Evolutionary conservation across 2,113 vertebrate genomes (phyloP).

Genomic region (Panthera tigris): DNA sequence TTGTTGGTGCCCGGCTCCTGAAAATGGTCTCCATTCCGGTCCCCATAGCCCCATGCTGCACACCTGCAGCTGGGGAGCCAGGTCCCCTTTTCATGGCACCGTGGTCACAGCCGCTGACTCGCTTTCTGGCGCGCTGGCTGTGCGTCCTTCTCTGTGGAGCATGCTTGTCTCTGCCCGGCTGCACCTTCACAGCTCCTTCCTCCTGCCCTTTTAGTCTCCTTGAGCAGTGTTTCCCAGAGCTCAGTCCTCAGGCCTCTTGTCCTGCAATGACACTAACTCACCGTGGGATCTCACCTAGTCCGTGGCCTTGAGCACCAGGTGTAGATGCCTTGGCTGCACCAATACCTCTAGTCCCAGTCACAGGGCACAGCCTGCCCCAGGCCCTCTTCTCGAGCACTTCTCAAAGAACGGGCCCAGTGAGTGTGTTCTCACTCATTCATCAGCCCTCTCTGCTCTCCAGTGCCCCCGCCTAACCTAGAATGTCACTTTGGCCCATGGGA

Average conservation of each 20-base stretch:
- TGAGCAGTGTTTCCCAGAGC: not conserved
- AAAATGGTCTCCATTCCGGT: not conserved
- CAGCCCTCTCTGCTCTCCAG: not conserved
- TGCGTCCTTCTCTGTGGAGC: fast-evolving
- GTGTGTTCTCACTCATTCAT: not conserved
- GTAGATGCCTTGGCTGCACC: fast-evolving
- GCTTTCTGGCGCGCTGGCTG: fast-evolving
- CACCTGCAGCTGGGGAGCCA: fast-evolving
- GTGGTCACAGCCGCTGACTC: fast-evolving
- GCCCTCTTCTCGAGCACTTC: not conserved
- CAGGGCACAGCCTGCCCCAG: not conserved
- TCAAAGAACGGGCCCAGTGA: too few relatives aligned
- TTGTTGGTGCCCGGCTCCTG: not conserved
- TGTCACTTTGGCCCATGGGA: fast-evolving
- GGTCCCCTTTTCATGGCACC: too few relatives aligned
- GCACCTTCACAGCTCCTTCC: not conserved
- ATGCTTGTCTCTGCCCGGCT: fast-evolving
- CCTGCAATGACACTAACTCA: not conserved
- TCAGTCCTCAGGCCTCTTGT: not conserved
- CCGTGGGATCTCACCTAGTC: not conserved
- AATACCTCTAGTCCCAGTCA: not conserved
- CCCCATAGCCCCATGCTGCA: fast-evolving
- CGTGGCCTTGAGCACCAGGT: not conserved
- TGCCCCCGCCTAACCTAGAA: not conserved
- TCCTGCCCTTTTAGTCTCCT: not conserved